These are phyloP conservation scores for Phenganax subtilis DNA, from an alignment of 92 coral and sea anemone species.

Conservation along the genomic window DNA sequence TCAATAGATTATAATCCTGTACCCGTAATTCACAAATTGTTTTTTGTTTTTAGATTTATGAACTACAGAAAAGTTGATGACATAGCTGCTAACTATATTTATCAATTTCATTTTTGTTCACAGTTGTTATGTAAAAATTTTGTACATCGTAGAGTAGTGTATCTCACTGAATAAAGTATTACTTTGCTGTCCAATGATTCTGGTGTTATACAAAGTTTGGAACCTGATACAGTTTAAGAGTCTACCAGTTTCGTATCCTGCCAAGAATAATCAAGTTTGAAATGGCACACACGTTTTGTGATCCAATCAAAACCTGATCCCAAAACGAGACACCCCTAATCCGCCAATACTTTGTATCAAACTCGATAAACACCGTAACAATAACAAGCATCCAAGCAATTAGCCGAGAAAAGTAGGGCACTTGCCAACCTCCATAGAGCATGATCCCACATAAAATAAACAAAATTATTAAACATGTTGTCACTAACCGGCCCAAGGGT, in stretches of 20 bases:
- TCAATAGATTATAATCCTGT: too few relatives aligned
- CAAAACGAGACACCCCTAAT: conserved; percentile 69
- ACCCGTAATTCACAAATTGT: background rate
- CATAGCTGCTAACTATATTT: background rate
- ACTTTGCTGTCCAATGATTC: background rate
- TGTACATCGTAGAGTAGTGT: background rate
- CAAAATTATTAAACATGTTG: conserved; percentile 52
- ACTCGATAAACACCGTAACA: conserved; percentile 71
- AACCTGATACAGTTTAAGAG: background rate
- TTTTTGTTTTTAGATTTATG: conserved; percentile 31
- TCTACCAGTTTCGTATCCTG: conserved; percentile 76
- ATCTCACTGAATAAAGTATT: background rate
- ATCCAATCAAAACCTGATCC: conserved; percentile 67
- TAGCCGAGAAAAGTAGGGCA: conserved; percentile 81
- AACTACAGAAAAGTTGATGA: conserved; percentile 33
- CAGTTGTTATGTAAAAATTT: background rate
- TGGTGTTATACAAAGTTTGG: background rate
- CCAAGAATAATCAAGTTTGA: conserved; percentile 73
- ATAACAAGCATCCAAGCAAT: conserved; percentile 75
- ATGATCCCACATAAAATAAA: conserved; percentile 71
- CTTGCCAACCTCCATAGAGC: conserved; percentile 85
- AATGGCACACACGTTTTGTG: conserved; percentile 70
- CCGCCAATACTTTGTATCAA: conserved; percentile 81
- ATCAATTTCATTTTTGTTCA: background rate
- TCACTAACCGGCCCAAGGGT: conserved; percentile 73